Evolutionary conservation across 2,797 vertebrate species (phyloP).

Genomic region (Pipistrellus pipistrellus): DNA sequence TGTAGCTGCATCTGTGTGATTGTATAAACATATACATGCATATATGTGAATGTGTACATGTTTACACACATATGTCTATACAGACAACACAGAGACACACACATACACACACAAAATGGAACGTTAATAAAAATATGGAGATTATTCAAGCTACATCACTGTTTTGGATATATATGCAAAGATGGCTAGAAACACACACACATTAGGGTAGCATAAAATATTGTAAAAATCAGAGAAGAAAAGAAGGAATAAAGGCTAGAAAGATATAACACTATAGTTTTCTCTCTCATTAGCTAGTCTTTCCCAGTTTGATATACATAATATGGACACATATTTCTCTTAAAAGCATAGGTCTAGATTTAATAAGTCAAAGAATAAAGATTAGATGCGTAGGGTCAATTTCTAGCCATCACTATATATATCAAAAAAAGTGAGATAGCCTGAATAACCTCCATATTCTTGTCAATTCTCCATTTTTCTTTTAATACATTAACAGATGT

Average conservation of each 20-base stretch:
- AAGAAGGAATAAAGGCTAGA: constrained; percentile 6
- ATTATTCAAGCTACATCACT: background rate
- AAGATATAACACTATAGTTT: constrained; percentile 7
- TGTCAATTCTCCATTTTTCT: constrained; percentile 33
- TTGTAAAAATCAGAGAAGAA: background rate
- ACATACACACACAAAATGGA: background rate
- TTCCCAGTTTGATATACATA: constrained; percentile 33
- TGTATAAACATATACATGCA: background rate
- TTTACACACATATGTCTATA: background rate
- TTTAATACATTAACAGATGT: constrained; percentile 14
- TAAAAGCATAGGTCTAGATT: constrained; percentile 10
- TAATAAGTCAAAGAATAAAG: constrained; percentile 42
- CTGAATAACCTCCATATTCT: constrained; percentile 16
- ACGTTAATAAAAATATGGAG: background rate
- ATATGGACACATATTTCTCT: constrained; percentile 36
- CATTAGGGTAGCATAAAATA: background rate
- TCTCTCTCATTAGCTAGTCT: constrained; percentile 42
- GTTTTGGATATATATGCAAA: background rate
- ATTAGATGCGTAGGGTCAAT: background rate
- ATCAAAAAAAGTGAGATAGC: constrained; percentile 11
- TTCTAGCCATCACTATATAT: constrained; percentile 26
- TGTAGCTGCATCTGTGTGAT: background rate
- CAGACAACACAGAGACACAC: background rate
- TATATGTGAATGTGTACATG: background rate
- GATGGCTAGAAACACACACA: background rate